Evolutionary conservation across 2,797 vertebrate species (phyloP).

Genomic region (Enteromius viviparus): DNA sequence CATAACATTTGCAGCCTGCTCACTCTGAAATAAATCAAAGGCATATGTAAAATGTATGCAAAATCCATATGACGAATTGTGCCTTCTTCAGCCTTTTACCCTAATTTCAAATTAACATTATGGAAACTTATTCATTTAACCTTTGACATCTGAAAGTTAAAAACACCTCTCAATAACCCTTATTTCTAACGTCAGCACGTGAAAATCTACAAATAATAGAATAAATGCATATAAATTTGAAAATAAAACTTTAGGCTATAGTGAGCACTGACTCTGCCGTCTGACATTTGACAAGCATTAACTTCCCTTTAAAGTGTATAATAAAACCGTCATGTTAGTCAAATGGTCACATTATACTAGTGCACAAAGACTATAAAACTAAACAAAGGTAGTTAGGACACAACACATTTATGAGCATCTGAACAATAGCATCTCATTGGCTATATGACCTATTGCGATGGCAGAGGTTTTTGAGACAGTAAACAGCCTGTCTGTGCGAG

Average conservation of each 20-base stretch:
- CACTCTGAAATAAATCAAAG: slow-evolving; percentile 34
- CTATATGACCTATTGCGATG: not conserved
- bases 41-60: slow-evolving; percentile 30
- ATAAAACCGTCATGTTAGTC: slow-evolving; percentile 4
- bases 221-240: not conserved
- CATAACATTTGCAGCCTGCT: slow-evolving; percentile 12
- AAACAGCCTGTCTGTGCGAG: slow-evolving; percentile 7
- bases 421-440: slow-evolving; percentile 13
- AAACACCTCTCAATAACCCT: not conserved
- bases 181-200: not conserved
- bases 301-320: slow-evolving; percentile 15
- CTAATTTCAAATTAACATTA: slow-evolving; percentile 16
- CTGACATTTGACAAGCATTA: slow-evolving; percentile 22
- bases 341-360: slow-evolving; percentile 26
- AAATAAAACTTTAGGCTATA: not conserved
- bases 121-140: not conserved
- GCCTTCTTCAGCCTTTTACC: slow-evolving; percentile 2
- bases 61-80: slow-evolving; percentile 15
- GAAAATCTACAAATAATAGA: not conserved
- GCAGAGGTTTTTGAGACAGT: slow-evolving; percentile 1
- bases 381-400: slow-evolving; percentile 30
- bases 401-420: slow-evolving; percentile 25
- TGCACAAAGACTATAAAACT: slow-evolving; percentile 25
- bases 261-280: not conserved
- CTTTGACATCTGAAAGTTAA: not conserved